Percentiles rank a stretch among this genome's conserved stretches.
These are phyloP conservation scores for Bombus turneri DNA, from an alignment of 1,140 invertebrate species.

Conservation along the genomic window DNA sequence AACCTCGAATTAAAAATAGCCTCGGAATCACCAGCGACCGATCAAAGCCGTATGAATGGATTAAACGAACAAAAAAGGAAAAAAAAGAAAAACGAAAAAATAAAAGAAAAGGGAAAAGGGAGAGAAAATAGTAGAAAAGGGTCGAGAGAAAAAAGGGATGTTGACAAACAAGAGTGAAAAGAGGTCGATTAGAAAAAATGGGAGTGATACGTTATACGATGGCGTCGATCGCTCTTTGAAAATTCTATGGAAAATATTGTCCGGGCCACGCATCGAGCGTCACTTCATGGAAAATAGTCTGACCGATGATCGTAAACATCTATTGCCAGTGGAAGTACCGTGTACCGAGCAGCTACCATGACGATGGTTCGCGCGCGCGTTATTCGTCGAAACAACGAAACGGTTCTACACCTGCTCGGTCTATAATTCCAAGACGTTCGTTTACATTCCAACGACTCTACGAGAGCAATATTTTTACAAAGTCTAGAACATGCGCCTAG, in stretches of 20 bases:
- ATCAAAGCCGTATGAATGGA: not conserved
- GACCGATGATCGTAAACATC: constrained; percentile 60
- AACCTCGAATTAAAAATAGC: constrained; percentile 17
- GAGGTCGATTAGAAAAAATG: not conserved
- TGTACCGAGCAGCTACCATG: constrained; percentile 20
- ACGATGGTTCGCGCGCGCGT: constrained; percentile 37
- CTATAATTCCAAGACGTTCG: constrained; percentile 57
- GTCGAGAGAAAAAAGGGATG: not conserved
- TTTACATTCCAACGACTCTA: constrained; percentile 32
- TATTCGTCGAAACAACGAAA: constrained; percentile 64
- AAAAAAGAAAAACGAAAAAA: not conserved
- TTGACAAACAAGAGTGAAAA: not conserved
- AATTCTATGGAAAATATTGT: constrained; percentile 11
- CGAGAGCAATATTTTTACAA: constrained; percentile 62
- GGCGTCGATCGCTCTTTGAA: constrained; percentile 23
- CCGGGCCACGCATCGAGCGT: constrained; percentile 2
- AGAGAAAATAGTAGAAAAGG: not conserved
- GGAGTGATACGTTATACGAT: not conserved
- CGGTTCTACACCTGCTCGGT: constrained; percentile 59
- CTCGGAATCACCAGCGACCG: not conserved
- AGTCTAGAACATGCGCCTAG: constrained; percentile 24
- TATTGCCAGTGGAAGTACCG: constrained; percentile 12
- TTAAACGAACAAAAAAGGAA: not conserved
- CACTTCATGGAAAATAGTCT: constrained; percentile 49
- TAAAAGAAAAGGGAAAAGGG: not conserved